phyloP scores from a whole-genome alignment of 2,113 vertebrate species.

The Chinchilla lanigera region DNA sequence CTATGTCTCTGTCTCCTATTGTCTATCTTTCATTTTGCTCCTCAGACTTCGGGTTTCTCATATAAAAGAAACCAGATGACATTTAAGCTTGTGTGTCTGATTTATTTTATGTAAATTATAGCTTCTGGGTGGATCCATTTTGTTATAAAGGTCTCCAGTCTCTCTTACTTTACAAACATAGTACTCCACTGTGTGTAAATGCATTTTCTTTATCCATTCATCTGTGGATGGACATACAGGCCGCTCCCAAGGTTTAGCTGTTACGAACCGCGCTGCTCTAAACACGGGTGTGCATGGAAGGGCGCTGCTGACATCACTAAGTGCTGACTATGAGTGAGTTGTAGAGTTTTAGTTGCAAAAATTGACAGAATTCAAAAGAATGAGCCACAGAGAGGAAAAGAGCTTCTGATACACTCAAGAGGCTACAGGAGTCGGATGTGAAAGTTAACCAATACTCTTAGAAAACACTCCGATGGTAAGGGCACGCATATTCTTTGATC shows the following conservation, averaged over 20 bases:
- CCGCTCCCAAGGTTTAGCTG: background rate
- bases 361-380: background rate
- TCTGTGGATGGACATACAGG: background rate
- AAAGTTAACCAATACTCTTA: background rate
- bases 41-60: background rate
- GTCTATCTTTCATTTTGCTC: background rate
- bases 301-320: background rate
- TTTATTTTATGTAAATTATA: background rate
- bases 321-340: background rate
- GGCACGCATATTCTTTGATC: background rate
- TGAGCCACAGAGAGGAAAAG: background rate
- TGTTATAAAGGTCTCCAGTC: background rate
- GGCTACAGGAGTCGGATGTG: background rate
- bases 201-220: background rate
- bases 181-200: background rate
- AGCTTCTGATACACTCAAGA: background rate
- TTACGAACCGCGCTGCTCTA: background rate
- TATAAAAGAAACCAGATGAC: background rate
- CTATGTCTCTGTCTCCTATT: background rate
- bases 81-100: background rate
- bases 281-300: background rate
- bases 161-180: background rate
- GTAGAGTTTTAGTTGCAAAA: background rate
- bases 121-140: background rate
- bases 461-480: background rate